Evolutionary conservation across 2,888 invertebrate species (phyloP), one percentile per base, ranked within the genome.

Genomic region (Ophonus ardosiacus): DNA sequence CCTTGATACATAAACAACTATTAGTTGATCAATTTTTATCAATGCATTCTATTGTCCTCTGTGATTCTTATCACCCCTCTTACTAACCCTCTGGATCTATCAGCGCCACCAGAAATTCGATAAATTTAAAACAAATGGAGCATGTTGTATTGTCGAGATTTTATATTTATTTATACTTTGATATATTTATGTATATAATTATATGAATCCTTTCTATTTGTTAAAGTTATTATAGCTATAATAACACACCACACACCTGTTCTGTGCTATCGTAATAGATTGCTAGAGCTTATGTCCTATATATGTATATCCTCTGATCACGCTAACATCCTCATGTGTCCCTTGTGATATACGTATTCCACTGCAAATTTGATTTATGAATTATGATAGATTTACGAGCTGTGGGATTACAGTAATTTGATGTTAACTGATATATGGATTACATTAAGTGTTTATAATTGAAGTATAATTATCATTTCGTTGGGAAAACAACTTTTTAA

Each of bases 331-430:
- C 43, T 51, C 43, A 51, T 51, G 13, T 51, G 43, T 51, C 43
- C 43, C 43, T 51, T 10, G 43, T 51, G 43, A 51, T 51, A 51
- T 51, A 31, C 31, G 31, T 31, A 51, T 51, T 51, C 43, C 43
- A 51, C 13, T 8, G 43, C 43, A 51, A 51, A 51, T 51, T 68
- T 78, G 78, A 78, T 78, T 78, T 78, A 78, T 78, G 78, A 78
- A 78, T 57, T 78, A 78, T 78, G 78, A 78, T 43, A 57, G 78
- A 78, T 78, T 78, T 78, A 78, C 56, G 78, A 51, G 78, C 21
- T 57, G 10, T 59, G 59, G 59, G 78, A 57, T 78, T 57, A 78
- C 31, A 59, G n/a, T 78, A 78, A 56, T 13, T 57, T 57, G 78
- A 21, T 56, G n/a, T 74, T 43, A 17, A 74, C 71, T 74, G 71